Evolutionary conservation across 2,113 vertebrate species (phyloP), one percentile per base, ranked within the genome.

Genomic region (Romanogobio albipinnatus): DNA sequence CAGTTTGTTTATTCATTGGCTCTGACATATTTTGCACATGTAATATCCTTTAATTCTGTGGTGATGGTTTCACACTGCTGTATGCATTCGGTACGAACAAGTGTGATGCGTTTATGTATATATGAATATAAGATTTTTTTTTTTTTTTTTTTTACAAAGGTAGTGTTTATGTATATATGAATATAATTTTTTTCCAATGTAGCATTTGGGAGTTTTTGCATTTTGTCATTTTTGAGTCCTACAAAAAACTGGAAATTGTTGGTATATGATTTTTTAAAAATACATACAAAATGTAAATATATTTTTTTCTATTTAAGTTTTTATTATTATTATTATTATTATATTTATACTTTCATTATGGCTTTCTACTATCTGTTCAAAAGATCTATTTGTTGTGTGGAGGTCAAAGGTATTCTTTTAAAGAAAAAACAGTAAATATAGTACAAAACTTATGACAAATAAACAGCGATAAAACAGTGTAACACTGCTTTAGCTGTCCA

Each of bases 311-410:
- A 87, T 87, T 90, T 83, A 43, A 7, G 76, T 29, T 59, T 36
- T 81, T 15, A 84, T 14, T 79, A 61, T 84, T 70, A 86, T 87
- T 88, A 58, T 87, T 29, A n/a, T 64, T 56, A 75, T 80, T 87
- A 82, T n/a, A 79, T 26, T 80, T 90, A 88, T 75, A 85, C 89
- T 87, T 68, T 84, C 85, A 13, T 86, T 79, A 86, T 80, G 61
- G 68, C 4, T 82, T 62, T 86, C 83, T 62, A 73, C 81, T 59
- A 64, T 76, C 10, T 76, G 75, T 76, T 58, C 9, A 58, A 11
- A 36, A 36, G 17, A n/a, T 56, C 3, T 45, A 5, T 43, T 61
- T 47, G 14, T 62, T 10, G n/a, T 19, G 39, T 64, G 56, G 2
- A 43, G 6, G 73, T 76, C 24, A 56, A 58, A 58, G 29, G 0